phyloP scores from a whole-genome alignment of 2,797 vertebrate genomes.

The Pangasius macronema region DNA sequence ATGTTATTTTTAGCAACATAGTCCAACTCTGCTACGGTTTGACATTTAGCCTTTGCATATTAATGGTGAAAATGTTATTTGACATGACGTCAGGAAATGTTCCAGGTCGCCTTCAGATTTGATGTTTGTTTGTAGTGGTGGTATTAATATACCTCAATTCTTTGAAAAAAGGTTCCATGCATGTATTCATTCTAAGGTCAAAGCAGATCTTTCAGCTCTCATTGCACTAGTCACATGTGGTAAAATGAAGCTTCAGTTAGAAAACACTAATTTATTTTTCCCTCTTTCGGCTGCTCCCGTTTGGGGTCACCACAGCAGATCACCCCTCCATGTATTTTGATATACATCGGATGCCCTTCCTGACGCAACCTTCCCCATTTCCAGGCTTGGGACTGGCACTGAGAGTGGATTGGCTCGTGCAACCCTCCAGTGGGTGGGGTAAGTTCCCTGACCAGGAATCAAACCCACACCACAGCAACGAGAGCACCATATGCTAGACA shows the following conservation, averaged over 20 bases:
- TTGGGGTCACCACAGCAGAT: no score
- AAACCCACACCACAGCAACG: no score
- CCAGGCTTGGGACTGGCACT: no score
- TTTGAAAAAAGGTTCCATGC: not conserved
- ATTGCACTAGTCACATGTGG: not conserved
- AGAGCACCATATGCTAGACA: no score
- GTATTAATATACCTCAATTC: not conserved
- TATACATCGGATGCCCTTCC: no score
- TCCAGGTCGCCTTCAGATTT: not conserved
- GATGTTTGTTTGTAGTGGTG: not conserved
- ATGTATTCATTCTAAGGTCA: not conserved
- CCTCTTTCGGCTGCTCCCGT: no score
- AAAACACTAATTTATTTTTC: not conserved
- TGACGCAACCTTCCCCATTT: no score
- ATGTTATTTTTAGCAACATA: not conserved
- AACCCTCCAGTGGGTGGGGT: no score
- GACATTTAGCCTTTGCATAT: constrained; percentile 16
- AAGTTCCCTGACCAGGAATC: no score
- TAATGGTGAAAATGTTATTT: not conserved
- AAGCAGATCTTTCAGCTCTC: not conserved
- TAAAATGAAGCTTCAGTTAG: not conserved
- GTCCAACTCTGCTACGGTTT: not conserved
- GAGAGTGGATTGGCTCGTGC: no score
- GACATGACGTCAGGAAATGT: constrained; percentile 12
- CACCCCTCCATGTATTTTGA: no score